Base-by-base conservation (phyloP, 1,140 invertebrate genomes). In the Zaprionus davidi region DNA sequence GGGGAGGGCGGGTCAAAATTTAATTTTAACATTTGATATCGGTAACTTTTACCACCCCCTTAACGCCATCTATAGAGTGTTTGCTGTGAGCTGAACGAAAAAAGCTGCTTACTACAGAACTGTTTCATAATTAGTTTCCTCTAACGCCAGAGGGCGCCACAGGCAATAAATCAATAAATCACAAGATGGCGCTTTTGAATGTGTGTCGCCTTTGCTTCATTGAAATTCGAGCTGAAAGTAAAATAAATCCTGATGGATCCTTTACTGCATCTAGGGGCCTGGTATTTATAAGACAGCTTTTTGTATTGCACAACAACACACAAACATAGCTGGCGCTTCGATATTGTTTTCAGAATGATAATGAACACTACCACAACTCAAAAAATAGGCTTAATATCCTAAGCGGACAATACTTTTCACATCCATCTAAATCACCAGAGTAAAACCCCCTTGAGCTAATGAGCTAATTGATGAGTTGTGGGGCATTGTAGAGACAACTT, bases 61-160 rank as follows among this genome's bases (percentile, higher is more conserved):
- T 26, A 5, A 17, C 60, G 44, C 60, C 44, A 51, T 63, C 44
- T 63, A 51, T 22, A 17, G 26, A 3, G 12, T 49, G 60, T 63
- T n/a, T 58, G 2, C 3, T 9, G 7, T 38, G 11, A 58, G 17
- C 17, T 11, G 3, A 20, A 58, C n/a, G 1, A 58, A 31, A 58
- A 58, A 56, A 56, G 26, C 26, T 56, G 26, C 3, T 17, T 56
- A 56, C 53, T 62, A 22, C 56, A 36, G 11, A 36, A 31, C 26
- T 58, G 3, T 20, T 17, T 34, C 9, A n/a, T n/a, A 38, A 7
- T 20, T 34, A 22, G n/a, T 12, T 5, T 17, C 12, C 56, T 17
- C 28, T 36, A 20, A 34, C 31, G 31, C 56, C 31, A 58, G 56
- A 20, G 44, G 41, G 60, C 41, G 60, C 41, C 13, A 44, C 13